A percentile compares a stretch with the other conserved stretches of the same genome.
Conservation (phyloP, 2,113 vertebrate genomes). For the Gavialis gangeticus region DNA sequence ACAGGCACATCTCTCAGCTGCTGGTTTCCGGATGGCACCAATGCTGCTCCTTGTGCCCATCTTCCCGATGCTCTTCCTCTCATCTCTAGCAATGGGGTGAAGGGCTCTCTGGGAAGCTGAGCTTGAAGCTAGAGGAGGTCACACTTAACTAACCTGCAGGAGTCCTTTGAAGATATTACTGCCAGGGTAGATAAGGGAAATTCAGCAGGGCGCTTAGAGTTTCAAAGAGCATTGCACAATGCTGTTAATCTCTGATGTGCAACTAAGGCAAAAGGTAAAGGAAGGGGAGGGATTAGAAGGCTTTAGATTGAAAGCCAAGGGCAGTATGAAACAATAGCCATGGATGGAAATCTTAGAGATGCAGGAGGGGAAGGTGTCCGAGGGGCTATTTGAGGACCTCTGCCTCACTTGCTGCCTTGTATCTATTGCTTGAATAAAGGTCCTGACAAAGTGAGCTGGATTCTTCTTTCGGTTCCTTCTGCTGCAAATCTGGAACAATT, state of each 20-base stretch:
- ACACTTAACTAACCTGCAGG: constrained; percentile 77
- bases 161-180: constrained; percentile 78
- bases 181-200: constrained; percentile 76
- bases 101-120: constrained; percentile 73
- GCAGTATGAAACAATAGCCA: constrained; percentile 66
- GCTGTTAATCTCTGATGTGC: too few species aligned
- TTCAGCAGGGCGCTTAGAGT: constrained; percentile 61
- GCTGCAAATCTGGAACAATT: not conserved
- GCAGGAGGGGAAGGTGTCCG: constrained; percentile 57
- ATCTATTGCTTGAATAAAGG: not conserved
- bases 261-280: constrained; percentile 63
- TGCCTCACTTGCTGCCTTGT: not conserved
- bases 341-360: constrained; percentile 68
- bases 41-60: constrained; percentile 47
- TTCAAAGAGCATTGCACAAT: constrained; percentile 71
- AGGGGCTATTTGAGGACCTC: constrained; percentile 48
- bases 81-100: constrained; percentile 57
- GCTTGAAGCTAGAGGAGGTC: constrained; percentile 75
- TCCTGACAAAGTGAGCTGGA: not conserved
- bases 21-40: not conserved
- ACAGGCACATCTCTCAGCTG: constrained; percentile 10
- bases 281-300: constrained; percentile 68
- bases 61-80: constrained; percentile 37
- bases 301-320: constrained; percentile 65
- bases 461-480: not conserved